phyloP scores from a whole-genome alignment of 2,888 invertebrate species.

The Tortricodes alternella region DNA sequence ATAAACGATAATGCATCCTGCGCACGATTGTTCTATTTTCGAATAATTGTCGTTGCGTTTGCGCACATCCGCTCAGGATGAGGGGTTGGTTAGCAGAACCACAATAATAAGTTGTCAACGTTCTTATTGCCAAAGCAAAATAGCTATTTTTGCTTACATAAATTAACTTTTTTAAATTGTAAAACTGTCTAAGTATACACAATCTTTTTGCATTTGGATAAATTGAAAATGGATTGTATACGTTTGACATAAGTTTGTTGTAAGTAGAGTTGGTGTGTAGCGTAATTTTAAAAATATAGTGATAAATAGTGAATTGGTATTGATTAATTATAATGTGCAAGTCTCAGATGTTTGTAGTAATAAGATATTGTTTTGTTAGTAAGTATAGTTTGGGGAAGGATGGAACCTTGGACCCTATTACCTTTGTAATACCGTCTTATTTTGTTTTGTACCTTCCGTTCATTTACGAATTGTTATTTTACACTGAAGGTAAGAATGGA shows the following conservation, averaged over 20 bases:
- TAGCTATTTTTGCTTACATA: too few relatives aligned
- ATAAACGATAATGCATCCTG: slow-evolving; percentile 35
- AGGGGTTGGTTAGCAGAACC: too few relatives aligned
- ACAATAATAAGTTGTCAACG: too few relatives aligned
- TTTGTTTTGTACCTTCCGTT: too few relatives aligned
- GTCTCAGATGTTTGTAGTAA: neutral
- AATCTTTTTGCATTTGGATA: neutral
- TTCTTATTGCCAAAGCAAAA: too few relatives aligned
- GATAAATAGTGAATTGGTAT: neutral
- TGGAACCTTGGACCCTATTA: too few relatives aligned
- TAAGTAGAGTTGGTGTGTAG: neutral
- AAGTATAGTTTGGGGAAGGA: too few relatives aligned
- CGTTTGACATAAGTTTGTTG: neutral
- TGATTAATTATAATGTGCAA: slow-evolving; percentile 13
- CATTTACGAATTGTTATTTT: too few relatives aligned
- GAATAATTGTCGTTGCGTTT: slow-evolving; percentile 32
- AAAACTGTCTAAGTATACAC: neutral
- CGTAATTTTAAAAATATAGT: neutral
- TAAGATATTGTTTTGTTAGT: too few relatives aligned
- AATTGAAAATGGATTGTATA: neutral
- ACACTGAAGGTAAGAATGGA: too few relatives aligned
- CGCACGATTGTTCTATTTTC: slow-evolving; percentile 30
- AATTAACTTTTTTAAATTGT: too few relatives aligned
- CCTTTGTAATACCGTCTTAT: too few relatives aligned
- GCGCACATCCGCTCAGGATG: slow-evolving; percentile 17